Conservation (phyloP, 2,113 vertebrate species). For the Cygnus atratus region DNA sequence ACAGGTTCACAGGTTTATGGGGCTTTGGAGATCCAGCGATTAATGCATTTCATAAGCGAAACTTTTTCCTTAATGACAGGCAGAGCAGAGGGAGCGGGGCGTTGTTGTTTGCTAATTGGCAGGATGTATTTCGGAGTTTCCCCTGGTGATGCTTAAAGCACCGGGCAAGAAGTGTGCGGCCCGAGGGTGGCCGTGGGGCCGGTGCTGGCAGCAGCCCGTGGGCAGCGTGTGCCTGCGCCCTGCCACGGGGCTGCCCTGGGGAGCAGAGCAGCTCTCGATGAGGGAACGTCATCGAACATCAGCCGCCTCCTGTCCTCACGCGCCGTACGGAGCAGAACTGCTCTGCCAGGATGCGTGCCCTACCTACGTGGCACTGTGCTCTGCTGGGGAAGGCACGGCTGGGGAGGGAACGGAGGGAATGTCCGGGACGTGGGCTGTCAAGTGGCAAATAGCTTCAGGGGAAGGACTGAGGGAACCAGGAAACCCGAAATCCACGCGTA, state of each 20-base stretch:
- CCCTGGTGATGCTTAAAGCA: not conserved
- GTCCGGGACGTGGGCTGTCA: not conserved
- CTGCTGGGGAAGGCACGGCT: not conserved
- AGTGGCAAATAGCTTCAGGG: not conserved
- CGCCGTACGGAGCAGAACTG: not conserved
- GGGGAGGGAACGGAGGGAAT: not conserved
- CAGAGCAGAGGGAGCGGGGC: not conserved
- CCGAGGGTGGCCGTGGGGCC: rapidly evolving
- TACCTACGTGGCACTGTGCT: rapidly evolving
- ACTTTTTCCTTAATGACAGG: slow-evolving; percentile 29
- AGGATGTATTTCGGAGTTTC: slow-evolving; percentile 10
- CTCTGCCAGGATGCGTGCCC: not conserved
- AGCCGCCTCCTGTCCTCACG: not conserved
- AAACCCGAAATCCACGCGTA: not conserved
- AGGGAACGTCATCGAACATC: too few species aligned
- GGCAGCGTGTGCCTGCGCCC: too few species aligned
- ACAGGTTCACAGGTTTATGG: slow-evolving; percentile 51
- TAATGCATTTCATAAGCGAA: slow-evolving; percentile 57
- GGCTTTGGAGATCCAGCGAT: slow-evolving; percentile 60
- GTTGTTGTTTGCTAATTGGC: not conserved
- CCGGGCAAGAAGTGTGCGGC: rapidly evolving
- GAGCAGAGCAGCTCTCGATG: too few species aligned
- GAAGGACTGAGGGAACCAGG: not conserved
- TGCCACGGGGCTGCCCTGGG: too few species aligned
- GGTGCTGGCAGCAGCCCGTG: not conserved